Conservation (phyloP, 2,888 invertebrate genomes). For the Melipona beecheii region DNA sequence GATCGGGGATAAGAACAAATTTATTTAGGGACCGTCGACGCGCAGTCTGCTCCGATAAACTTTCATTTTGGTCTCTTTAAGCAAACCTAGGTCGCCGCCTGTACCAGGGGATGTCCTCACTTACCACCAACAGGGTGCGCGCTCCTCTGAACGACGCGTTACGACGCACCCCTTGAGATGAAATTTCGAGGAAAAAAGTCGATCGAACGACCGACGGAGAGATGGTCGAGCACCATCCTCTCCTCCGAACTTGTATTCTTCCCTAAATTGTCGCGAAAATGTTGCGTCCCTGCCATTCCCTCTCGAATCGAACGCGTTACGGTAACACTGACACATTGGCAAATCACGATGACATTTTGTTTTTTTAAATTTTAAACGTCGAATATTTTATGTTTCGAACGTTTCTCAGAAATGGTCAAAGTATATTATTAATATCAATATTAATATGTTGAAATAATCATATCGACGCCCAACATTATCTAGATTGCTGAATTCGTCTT, state of each 20-base stretch:
- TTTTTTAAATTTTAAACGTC: background rate
- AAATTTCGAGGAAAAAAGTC: constrained; percentile 42
- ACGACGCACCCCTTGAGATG: constrained; percentile 31
- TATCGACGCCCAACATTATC: no score
- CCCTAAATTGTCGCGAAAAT: background rate
- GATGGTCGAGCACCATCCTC: no score
- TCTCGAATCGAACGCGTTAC: background rate
- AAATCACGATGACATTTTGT: background rate
- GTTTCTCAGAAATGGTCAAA: no score
- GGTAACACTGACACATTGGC: background rate
- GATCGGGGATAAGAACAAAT: constrained; percentile 52
- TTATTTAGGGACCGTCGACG: constrained; percentile 61
- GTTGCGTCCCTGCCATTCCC: background rate
- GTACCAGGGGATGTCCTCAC: constrained; percentile 6
- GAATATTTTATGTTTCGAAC: no score
- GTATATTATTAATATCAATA: no score
- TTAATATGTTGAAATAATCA: no score
- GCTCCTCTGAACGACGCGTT: background rate
- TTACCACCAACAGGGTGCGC: constrained; percentile 8
- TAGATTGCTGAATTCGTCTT: no score
- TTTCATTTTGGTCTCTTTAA: constrained; percentile 53
- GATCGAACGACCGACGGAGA: constrained; percentile 4
- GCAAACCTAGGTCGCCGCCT: constrained; percentile 42
- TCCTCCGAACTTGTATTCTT: background rate
- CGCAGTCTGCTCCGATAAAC: constrained; percentile 35